Percentiles rank a stretch among this genome's conserved stretches.
Conservation (phyloP, 2,888 invertebrate species). For the Metallyticus violacea region DNA sequence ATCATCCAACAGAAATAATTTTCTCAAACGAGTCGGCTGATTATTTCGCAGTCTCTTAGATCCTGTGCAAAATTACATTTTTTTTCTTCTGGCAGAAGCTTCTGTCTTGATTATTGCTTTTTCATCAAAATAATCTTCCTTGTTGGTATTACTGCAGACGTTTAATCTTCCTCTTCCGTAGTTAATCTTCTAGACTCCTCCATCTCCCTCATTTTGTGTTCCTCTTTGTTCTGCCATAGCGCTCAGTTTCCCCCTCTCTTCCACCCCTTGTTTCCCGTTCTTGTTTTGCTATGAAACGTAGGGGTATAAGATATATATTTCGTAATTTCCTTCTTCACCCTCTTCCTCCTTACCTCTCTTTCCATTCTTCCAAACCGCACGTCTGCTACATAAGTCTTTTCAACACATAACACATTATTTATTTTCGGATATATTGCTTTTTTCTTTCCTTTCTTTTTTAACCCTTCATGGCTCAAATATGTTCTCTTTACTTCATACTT, state of each 20-base stretch:
- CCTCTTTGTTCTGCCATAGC: background rate
- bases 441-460: background rate
- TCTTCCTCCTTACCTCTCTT: too few species aligned
- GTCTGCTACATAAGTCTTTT: conserved; percentile 12
- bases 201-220: background rate
- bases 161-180: conserved; percentile 9
- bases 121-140: conserved; percentile 1
- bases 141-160: background rate
- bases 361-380: conserved; percentile 7
- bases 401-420: conserved; percentile 19
- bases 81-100: background rate
- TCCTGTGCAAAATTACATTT: background rate
- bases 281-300: conserved; percentile 12
- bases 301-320: conserved; percentile 26
- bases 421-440: conserved; percentile 21
- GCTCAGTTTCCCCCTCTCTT: background rate
- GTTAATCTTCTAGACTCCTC: background rate
- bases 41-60: background rate
- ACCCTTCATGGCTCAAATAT: background rate
- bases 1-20: background rate
- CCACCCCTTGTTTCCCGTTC: background rate
- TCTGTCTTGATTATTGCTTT: background rate
- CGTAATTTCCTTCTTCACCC: conserved; percentile 24
- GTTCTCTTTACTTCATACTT: background rate
- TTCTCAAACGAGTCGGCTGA: background rate